Evolutionary conservation across 2,797 vertebrate species (phyloP).

Genomic region (Lateolabrax maculatus): DNA sequence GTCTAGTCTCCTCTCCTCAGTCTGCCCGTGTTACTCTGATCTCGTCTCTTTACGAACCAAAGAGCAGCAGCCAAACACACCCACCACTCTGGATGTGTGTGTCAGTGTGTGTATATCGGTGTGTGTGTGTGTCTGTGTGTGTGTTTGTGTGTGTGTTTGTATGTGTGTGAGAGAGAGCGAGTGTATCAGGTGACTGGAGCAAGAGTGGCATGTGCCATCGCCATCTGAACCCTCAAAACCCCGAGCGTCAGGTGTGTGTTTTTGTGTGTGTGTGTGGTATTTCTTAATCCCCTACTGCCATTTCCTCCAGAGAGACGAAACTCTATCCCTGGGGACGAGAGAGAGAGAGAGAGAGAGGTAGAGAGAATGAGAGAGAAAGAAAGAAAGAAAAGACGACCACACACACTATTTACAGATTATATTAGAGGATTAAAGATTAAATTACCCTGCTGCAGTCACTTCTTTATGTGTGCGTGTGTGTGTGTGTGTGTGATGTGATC

Average conservation of each 20-base stretch:
- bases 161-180: constrained; percentile 13
- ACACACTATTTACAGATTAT: constrained; percentile 68
- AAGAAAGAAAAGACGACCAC: constrained; percentile 13
- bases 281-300: constrained; percentile 73
- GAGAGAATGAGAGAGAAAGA: constrained; percentile 4
- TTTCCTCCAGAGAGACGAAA: constrained; percentile 71
- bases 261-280: constrained; percentile 36
- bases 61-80: constrained; percentile 52
- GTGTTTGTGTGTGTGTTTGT: constrained; percentile 1
- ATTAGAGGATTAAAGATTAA: constrained; percentile 67
- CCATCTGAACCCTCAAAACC: constrained; percentile 65
- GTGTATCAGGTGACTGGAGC: constrained; percentile 70
- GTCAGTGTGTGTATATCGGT: constrained; percentile 8
- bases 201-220: constrained; percentile 78
- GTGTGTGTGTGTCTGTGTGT: constrained; percentile 6
- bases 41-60: constrained; percentile 48
- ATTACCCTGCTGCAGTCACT: constrained; percentile 54
- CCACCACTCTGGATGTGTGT: constrained; percentile 30
- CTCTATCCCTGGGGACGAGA: constrained; percentile 56
- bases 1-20: background rate
- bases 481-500: constrained; percentile 48
- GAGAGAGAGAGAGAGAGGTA: constrained; percentile 2
- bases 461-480: constrained; percentile 19
- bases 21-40: constrained; percentile 24
- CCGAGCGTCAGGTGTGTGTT: constrained; percentile 63